Base-by-base conservation (phyloP, 2,888 invertebrate species). In the Orthonevra nobilis region DNA sequence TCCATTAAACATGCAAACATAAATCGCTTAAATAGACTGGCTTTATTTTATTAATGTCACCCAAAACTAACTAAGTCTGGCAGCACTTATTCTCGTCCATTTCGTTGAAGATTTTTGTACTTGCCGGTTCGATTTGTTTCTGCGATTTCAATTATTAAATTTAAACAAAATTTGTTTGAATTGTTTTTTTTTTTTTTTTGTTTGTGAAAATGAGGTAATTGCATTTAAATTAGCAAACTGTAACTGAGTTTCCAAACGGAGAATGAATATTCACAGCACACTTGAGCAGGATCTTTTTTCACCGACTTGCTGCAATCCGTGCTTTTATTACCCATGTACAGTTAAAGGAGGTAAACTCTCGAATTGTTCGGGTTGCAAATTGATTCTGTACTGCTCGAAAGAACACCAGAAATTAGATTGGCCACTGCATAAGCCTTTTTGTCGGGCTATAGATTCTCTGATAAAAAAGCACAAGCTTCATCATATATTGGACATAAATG, bases 321-420 rank as follows among this genome's bases (percentile, higher is more conserved):
- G 79, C 2, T 26, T 68, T 6, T 5, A 68, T 2, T 30, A 17
- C 1, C 72, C 66, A n/a, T 34, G 14, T 3, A 12, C 54, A 17
- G 46, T 19, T 60, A 72, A 23, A 46, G 38, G 54, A 14, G 36
- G 0, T 2, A 40, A 48, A 50, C 56, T 79, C 3, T 44, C 58
- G 2, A 42, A 75, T 81, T 94, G 94, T 86, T 90, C 90, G 6
- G 91, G 90, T 5, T 94, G 94, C 84, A 91, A 90, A 81, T 83
- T 89, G 14, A 90, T 91, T 5, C 89, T 90, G 30, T 94, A 94
- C 87, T 94, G 94, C 86, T 89, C 88, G 63, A 90, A 90, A 77
- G 91, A 91, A 7, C 94, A 94, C 85, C 93, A 94, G 83, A 91
- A 91, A 50, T 85, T 89, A 30, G 92, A 94, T 84, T 93, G 93